Evolutionary conservation across 2,113 vertebrate species (phyloP).

Genomic region (Shinisaurus crocodilurus): DNA sequence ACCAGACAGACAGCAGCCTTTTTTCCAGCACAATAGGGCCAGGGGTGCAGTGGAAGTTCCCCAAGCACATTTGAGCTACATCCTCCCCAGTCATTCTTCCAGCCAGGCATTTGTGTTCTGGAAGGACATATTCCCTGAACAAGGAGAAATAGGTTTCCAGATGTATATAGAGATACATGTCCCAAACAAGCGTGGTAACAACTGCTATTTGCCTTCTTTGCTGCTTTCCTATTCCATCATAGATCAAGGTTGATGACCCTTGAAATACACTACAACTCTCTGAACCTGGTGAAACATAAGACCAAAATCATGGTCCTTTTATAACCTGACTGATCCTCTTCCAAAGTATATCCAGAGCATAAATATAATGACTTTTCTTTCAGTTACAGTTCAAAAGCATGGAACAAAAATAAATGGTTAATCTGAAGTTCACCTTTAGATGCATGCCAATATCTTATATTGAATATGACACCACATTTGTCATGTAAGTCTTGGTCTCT

Average conservation of each 20-base stretch:
- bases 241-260: background rate
- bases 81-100: background rate
- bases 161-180: background rate
- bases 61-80: background rate
- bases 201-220: background rate
- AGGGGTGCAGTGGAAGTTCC: background rate
- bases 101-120: too few relatives aligned
- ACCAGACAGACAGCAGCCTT: background rate
- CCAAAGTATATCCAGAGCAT: background rate
- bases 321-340: background rate
- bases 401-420: constrained; percentile 57
- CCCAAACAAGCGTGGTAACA: background rate
- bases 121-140: background rate
- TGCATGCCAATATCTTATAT: constrained; percentile 66
- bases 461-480: constrained; percentile 71
- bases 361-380: background rate
- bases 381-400: background rate
- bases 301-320: background rate
- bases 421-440: constrained; percentile 61
- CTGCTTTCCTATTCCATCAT: background rate
- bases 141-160: background rate
- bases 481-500: constrained; percentile 65
- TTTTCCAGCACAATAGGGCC: background rate
- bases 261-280: background rate
- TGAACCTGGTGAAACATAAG: background rate